These are phyloP conservation scores for Diphyllodes magnificus DNA, from an alignment of 2,113 vertebrate species.

Conservation along the genomic window DNA sequence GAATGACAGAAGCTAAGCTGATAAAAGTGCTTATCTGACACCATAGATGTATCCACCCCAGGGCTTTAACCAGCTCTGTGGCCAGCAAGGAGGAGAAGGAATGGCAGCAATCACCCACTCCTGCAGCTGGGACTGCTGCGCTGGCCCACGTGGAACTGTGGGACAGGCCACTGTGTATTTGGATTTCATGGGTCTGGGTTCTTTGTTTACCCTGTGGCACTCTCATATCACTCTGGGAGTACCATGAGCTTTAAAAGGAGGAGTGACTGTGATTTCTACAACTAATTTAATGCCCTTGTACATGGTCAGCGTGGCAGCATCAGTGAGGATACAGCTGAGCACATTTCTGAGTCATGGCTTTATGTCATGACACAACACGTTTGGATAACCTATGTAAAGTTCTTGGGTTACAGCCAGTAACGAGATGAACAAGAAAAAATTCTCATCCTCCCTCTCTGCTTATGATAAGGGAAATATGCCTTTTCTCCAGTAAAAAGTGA, in stretches of 20 bases:
- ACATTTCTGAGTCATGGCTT: neutral
- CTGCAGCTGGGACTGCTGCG: neutral
- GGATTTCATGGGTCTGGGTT: neutral
- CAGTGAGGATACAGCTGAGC: neutral
- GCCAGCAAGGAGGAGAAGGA: neutral
- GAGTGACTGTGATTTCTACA: neutral
- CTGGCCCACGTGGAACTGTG: rapidly evolving
- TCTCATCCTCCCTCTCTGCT: neutral
- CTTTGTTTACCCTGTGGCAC: neutral
- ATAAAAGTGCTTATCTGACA: neutral
- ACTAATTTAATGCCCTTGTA: neutral
- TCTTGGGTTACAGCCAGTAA: neutral
- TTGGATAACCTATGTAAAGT: neutral
- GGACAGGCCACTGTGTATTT: neutral
- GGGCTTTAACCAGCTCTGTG: neutral
- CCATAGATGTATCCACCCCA: neutral
- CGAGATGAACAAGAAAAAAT: neutral
- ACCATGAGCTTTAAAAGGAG: neutral
- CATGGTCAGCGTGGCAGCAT: neutral
- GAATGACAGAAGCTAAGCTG: neutral
- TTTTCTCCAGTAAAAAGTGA: neutral
- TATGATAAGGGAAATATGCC: neutral
- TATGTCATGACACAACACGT: neutral
- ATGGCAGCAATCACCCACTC: neutral
- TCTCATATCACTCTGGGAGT: neutral